A percentile compares a stretch with the other conserved stretches of the same genome.
Evolutionary conservation across 2,797 vertebrate species (phyloP).

Genomic region (Acipenser oxyrinchus): DNA sequence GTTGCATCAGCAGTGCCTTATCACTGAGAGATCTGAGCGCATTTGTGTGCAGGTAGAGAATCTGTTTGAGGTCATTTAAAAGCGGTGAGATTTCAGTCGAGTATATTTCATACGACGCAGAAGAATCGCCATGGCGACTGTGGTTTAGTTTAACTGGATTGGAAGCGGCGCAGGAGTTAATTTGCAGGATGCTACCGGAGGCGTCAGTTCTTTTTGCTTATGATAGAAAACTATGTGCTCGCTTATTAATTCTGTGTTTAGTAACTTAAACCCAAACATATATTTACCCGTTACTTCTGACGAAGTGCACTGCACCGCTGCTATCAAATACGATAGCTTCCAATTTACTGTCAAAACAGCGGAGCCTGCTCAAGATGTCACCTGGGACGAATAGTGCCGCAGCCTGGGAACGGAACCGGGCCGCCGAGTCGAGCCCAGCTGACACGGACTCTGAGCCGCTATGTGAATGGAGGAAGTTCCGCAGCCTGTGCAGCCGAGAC

Average conservation of each 20-base stretch:
- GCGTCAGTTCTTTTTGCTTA: not conserved
- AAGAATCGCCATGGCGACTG: not conserved
- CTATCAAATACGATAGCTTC: too few relatives aligned
- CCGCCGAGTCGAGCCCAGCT: not conserved
- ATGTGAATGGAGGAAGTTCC: constrained; percentile 32
- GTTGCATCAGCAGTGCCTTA: not conserved
- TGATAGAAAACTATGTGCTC: not conserved
- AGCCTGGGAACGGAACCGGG: constrained; percentile 3
- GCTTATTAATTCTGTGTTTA: not conserved
- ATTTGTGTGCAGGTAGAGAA: not conserved
- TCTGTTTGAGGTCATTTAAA: not conserved
- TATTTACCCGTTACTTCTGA: not conserved
- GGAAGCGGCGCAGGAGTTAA: not conserved
- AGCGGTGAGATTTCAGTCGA: not conserved
- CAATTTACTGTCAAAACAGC: too few relatives aligned
- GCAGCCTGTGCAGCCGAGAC: constrained; percentile 50
- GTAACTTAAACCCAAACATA: not conserved
- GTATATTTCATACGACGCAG: not conserved
- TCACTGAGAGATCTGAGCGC: not conserved
- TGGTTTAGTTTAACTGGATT: not conserved
- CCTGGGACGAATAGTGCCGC: not conserved
- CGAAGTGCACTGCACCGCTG: not conserved
- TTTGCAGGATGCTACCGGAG: not conserved
- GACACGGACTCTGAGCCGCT: constrained; percentile 34
- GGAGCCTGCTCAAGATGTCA: constrained; percentile 13